Percentiles rank a stretch among this genome's conserved stretches.
These are phyloP conservation scores for Psittacula echo DNA, from an alignment of 2,797 vertebrate genomes.

Conservation along the genomic window DNA sequence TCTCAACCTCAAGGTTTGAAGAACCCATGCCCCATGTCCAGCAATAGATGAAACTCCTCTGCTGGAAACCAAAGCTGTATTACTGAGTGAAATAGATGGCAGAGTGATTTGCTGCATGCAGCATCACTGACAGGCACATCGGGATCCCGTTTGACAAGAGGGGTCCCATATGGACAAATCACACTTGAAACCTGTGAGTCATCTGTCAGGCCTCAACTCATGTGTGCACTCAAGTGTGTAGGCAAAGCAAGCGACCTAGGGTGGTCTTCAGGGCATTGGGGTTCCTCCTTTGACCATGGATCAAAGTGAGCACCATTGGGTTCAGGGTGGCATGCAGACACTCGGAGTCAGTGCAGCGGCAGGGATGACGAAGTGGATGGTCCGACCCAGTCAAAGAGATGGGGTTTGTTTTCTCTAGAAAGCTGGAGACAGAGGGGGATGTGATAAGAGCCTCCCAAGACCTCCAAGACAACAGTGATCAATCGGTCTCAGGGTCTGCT, in stretches of 20 bases:
- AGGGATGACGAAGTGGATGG: not conserved
- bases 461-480: not conserved
- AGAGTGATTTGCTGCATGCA: not conserved
- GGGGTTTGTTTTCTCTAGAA: constrained; percentile 37
- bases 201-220: not conserved
- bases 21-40: not conserved
- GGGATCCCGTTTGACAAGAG: no score
- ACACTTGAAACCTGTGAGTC: rapidly evolving
- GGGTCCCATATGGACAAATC: not conserved
- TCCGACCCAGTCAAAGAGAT: not conserved
- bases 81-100: not conserved
- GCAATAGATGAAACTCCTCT: not conserved
- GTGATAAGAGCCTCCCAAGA: constrained; percentile 32
- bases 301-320: not conserved
- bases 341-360: rapidly evolving
- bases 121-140: not conserved
- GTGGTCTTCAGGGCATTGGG: not conserved
- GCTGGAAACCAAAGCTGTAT: not conserved
- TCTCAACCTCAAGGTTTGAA: not conserved
- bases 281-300: not conserved
- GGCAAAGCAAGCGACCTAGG: not conserved
- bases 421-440: not conserved
- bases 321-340: not conserved
- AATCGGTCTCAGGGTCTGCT: not conserved
- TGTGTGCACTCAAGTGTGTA: rapidly evolving